Base-by-base conservation (phyloP, 2,888 invertebrate genomes). In the Orthosia cruda region DNA sequence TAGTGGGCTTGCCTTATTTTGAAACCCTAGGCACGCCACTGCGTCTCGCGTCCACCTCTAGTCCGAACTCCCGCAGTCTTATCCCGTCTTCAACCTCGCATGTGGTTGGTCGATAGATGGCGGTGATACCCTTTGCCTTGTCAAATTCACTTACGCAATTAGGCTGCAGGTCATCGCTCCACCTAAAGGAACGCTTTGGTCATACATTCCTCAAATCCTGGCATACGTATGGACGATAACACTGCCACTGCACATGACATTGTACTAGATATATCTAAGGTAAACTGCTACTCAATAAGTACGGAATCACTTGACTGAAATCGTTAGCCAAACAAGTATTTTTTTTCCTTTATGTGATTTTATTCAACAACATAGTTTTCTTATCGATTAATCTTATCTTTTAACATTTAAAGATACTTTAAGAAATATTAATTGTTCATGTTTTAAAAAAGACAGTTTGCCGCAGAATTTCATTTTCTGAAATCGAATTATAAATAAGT, bases 291-390 rank as follows among this genome's bases (percentile, higher is more conserved):
- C 0, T 45, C 45, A 9, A 3, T 16, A 11, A 23, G 2, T 20
- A 71, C 9, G 3, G 16, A 49, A 55, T 45, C 40, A 61, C 5
- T 18, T 20, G 23, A 32, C 12, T n/a, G 20, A 57, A 23, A 11
- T 23, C 26, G 4, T 47, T 71, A 32, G 1, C 0, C 47, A 63
- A 77, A 73, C 47, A 26, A 40, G 47, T 58, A n/a, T n/a, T n/a
- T 63, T 13, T n/a, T 32, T 32, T n/a, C 40, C 3, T 20, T 13
- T 9, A 11, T 23, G 55, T 62, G 15, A 12, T 59, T 64, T 59
- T 26, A 74, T 54, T 73, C 20, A 80, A 80, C 40, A 18, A 40
- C 13, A 76, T 20, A 49, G 7, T 32, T 57, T 49, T 13, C 15
- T 26, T 61, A 20, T 18, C 52, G 9, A 20, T 23, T n/a, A 5